Percentiles rank a stretch among this genome's conserved stretches.
These are phyloP conservation scores for Sebastes kiyomatsui DNA, from an alignment of 2,797 vertebrate genomes.

Conservation along the genomic window DNA sequence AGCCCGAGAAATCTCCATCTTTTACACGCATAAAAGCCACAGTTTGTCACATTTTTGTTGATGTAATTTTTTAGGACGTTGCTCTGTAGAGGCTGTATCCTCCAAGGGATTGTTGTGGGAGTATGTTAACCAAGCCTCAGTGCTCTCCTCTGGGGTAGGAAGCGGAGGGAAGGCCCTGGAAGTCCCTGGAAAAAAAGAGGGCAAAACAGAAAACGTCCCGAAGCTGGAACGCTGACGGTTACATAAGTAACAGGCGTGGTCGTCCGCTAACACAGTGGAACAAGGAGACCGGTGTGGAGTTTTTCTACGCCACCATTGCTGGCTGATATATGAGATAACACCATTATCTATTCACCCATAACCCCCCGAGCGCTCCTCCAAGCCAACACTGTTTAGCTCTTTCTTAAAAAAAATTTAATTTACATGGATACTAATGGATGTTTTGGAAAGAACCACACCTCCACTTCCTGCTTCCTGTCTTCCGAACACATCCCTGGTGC, in stretches of 20 bases:
- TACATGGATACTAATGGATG: constrained; percentile 64
- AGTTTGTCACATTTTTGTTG: not conserved
- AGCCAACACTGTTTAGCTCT: not conserved
- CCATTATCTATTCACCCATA: not conserved
- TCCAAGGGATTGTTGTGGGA: constrained; percentile 18
- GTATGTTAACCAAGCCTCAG: constrained; percentile 45
- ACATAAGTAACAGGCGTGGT: constrained; percentile 12
- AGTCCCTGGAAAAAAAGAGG: constrained; percentile 32
- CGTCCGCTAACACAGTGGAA: not conserved
- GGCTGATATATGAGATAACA: constrained; percentile 1
- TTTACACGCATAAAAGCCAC: not conserved
- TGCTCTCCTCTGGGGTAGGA: constrained; percentile 37
- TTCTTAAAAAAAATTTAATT: not conserved
- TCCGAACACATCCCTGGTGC: not conserved
- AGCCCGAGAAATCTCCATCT: not conserved
- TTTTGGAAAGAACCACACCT: constrained; percentile 30
- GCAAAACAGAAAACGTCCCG: constrained; percentile 1
- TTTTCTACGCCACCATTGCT: not conserved
- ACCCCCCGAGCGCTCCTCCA: not conserved
- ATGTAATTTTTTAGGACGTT: not conserved
- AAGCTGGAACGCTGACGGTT: constrained; percentile 12
- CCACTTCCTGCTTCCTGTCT: constrained; percentile 10
- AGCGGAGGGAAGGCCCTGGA: constrained; percentile 37
- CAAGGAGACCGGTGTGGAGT: not conserved
- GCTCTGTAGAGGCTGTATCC: constrained; percentile 2